These are phyloP conservation scores for Hyalella azteca DNA, from an alignment of 2,888 invertebrate species.

Conservation along the genomic window DNA sequence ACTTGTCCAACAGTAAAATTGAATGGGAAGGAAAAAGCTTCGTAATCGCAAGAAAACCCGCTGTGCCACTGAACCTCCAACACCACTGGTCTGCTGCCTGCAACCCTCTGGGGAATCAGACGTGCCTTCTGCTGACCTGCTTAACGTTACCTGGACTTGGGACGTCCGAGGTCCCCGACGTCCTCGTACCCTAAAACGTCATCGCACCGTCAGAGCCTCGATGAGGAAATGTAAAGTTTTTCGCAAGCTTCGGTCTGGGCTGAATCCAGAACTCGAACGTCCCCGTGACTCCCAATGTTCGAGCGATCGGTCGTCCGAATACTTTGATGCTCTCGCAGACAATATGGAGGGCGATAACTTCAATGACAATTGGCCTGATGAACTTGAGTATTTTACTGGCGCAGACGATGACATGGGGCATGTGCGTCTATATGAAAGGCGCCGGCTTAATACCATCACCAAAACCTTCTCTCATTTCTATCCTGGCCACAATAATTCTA, in stretches of 20 bases:
- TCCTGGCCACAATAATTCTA: no score
- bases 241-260: neutral
- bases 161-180: constrained; percentile 20
- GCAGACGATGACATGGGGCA: neutral
- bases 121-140: constrained; percentile 3
- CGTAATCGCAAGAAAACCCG: neutral
- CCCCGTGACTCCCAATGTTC: neutral
- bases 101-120: neutral
- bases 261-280: neutral
- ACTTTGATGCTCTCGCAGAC: neutral
- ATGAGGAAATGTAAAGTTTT: neutral
- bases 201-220: neutral
- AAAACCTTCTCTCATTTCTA: neutral
- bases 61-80: constrained; percentile 11
- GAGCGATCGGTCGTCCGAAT: constrained; percentile 23
- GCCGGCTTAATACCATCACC: neutral
- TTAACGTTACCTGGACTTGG: constrained; percentile 6
- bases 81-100: neutral
- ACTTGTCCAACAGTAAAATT: no score
- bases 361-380: constrained; percentile 4
- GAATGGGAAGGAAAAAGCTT: neutral
- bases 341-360: neutral
- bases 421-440: constrained; percentile 12
- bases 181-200: neutral
- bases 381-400: neutral